These are phyloP conservation scores for Ganaspis brasiliensis DNA, from an alignment of 2,888 invertebrate species.

Conservation along the genomic window DNA sequence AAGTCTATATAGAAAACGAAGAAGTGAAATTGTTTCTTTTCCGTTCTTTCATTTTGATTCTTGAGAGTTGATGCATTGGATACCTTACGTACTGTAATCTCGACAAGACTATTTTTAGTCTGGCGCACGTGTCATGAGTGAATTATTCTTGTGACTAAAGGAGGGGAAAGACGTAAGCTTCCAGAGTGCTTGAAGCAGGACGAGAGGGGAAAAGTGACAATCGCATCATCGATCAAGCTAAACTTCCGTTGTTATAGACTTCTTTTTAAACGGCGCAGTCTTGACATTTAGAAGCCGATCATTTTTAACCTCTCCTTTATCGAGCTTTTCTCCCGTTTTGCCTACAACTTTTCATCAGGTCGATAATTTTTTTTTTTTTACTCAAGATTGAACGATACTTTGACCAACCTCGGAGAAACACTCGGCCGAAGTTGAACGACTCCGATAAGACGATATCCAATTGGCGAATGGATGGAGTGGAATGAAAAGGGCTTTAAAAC, in stretches of 20 bases:
- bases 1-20: not conserved
- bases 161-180: not conserved
- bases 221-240: conserved; percentile 24
- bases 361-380: conserved; percentile 1
- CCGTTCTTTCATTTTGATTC: conserved; percentile 1
- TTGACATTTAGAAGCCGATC: conserved; percentile 23
- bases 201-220: not conserved
- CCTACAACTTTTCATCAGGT: conserved; percentile 9
- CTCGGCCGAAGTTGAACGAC: not conserved
- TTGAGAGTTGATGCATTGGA: conserved; percentile 46
- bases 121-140: conserved; percentile 57
- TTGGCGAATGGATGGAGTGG: conserved; percentile 23
- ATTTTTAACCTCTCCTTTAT: conserved; percentile 28
- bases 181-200: not conserved
- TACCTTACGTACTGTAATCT: conserved; percentile 61
- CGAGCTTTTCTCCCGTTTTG: not conserved
- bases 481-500: conserved; percentile 10
- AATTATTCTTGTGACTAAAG: conserved; percentile 60
- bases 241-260: conserved; percentile 28
- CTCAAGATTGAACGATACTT: conserved; percentile 3
- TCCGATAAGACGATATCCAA: conserved; percentile 23
- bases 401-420: conserved; percentile 1
- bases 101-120: conserved; percentile 57
- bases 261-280: conserved; percentile 17
- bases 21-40: not conserved